Base-by-base conservation (phyloP, 2,888 invertebrate species). In the Eledona agricola region DNA sequence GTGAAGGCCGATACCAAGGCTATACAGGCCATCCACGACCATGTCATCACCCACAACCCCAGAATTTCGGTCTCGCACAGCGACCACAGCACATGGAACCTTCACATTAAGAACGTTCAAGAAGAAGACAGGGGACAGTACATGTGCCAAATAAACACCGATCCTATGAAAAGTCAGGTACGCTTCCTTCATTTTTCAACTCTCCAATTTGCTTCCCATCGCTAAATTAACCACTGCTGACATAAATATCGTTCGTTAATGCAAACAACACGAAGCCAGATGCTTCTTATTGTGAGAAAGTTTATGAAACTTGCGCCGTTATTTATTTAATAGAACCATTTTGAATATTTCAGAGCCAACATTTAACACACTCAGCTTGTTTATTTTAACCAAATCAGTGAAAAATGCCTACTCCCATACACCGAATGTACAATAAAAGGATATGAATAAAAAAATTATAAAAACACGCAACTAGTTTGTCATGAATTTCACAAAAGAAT, bases 71-170 rank as follows among this genome's bases (percentile, higher is more conserved):
- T 93, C 50, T 88, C 90, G 17, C 93, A 91, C 75, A 86, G 86
- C 70, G 93, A 93, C 70, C 89, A 90, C 75, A 83, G 86, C 58
- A 89, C 88, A 67, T 95, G 95, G 95, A 92, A 91, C 78, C 81
- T 96, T 57, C 91, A 92, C 76, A 92, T 96, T 72, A 88, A 86
- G 69, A 87, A 88, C 65, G 88, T 90, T 1, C 89, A 90, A 68
- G 90, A 90, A 72, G 92, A 93, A 71, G 95, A 96, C 76, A 83
- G 87, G 34, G 95, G 95, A 16, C 85, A 88, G 64, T 95, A 94
- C 78, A 93, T 93, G 93, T 95, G 94, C 77, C 94, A 95, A 79
- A 87, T 95, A 70, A 95, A 95, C 79, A 94, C 94, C 10, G 91
- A 93, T 77, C 95, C 94, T 0, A 94, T 94, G 94, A 90, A 90